Evolutionary conservation across 2,888 invertebrate species (phyloP), one percentile per base, ranked within the genome.

Genomic region (Apamea epomidion): DNA sequence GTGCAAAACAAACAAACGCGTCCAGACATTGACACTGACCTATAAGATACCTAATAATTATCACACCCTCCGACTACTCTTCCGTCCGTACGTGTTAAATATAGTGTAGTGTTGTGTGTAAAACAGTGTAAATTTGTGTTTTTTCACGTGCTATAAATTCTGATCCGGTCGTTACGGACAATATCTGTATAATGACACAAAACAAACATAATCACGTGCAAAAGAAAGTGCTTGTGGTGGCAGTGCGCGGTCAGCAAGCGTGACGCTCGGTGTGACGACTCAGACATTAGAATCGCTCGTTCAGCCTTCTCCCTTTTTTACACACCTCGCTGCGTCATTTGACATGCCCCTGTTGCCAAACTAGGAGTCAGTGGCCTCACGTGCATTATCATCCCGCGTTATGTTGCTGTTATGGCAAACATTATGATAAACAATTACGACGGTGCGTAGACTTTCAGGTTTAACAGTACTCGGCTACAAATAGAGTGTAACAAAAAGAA

Each of bases 401-500:
- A 85, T 82, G 75, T 80, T 82, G 74, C 72, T 83, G 64, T 68
- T 73, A 78, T 25, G 45, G 60, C 69, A 80, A 86, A 78, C 54
- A 82, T 87, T 87, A 87, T 85, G 84, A 80, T 83, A 37, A 84
- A 81, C 74, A 84, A 72, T 74, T 71, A 86, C 84, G 90, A 90
- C 91, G 92, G 88, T 91, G 90, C 89, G 87, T 91, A 89, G 87
- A 80, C 82, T 89, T 85, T 82, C 87, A 91, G 91, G 89, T 88
- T 90, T 91, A 91, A 88, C 91, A 91, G 92, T 91, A 72, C 80
- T 16, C 37, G 84, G 87, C 88, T 94, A 91, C 90, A 95, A 96
- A 93, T 94, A 95, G 96, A 96, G 95, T 97, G 95, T 94, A 92
- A 94, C 95, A 94, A 94, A 94, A 95, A 94, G 95, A 95, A 96